These are phyloP conservation scores for Odontomachus brunneus DNA, from an alignment of 1,140 invertebrate genomes.

Conservation along the genomic window DNA sequence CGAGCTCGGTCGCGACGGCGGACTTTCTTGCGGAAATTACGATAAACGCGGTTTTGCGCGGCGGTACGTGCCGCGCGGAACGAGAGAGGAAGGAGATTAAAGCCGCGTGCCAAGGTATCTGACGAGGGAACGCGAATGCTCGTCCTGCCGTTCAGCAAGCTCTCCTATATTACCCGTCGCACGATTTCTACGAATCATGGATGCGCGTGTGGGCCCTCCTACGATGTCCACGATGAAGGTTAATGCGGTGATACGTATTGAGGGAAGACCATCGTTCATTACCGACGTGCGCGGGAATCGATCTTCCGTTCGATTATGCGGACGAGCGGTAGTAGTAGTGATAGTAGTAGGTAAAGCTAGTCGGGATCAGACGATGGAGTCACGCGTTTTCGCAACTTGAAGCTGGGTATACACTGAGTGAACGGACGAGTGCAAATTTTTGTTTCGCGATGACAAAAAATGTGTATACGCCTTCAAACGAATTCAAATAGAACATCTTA, in stretches of 20 bases:
- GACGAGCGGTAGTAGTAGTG: too few relatives aligned
- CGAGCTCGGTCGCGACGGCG: neutral
- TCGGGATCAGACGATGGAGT: slow-evolving; percentile 33
- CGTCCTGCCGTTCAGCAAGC: slow-evolving; percentile 6
- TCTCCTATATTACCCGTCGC: slow-evolving; percentile 14
- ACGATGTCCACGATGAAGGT: neutral
- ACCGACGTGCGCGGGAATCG: neutral
- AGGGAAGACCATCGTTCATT: neutral
- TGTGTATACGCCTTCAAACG: too few relatives aligned
- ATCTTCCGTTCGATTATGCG: slow-evolving; percentile 10
- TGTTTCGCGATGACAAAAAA: too few relatives aligned
- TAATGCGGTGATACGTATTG: slow-evolving; percentile 27
- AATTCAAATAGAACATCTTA: too few relatives aligned
- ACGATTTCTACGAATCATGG: slow-evolving; percentile 11
- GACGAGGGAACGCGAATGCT: slow-evolving; percentile 20
- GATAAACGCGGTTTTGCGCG: slow-evolving; percentile 48
- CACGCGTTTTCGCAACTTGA: neutral
- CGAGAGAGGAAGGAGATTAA: neutral
- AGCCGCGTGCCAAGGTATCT: neutral
- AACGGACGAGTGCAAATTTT: too few relatives aligned
- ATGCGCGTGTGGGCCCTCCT: neutral
- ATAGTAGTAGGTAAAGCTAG: slow-evolving; percentile 18
- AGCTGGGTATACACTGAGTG: too few relatives aligned
- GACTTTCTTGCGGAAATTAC: slow-evolving; percentile 67
- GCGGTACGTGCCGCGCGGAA: neutral